These are phyloP conservation scores for Parotia lawesii DNA, from an alignment of 2,113 vertebrate genomes.

Conservation along the genomic window DNA sequence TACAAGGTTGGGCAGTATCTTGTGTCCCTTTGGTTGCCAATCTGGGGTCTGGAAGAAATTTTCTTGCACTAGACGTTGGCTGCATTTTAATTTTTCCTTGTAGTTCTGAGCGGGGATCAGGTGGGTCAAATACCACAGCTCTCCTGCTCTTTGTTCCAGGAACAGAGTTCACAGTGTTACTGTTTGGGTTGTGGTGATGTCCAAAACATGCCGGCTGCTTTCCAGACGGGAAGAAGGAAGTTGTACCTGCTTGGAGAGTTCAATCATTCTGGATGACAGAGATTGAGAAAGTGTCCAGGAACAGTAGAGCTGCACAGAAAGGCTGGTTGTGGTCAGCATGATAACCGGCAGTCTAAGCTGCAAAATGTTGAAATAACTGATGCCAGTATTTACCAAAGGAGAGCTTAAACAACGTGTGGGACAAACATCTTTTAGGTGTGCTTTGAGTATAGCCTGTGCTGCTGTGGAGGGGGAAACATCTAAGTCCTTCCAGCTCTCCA, in stretches of 20 bases:
- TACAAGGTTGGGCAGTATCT: background rate
- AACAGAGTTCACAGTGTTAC: background rate
- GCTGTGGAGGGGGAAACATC: background rate
- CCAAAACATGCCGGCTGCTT: background rate
- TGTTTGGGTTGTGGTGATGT: background rate
- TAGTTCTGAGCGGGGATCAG: background rate
- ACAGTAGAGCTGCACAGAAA: background rate
- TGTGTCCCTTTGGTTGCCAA: slow-evolving; percentile 27
- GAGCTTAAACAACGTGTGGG: background rate
- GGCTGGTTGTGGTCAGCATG: background rate
- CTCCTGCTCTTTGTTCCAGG: background rate
- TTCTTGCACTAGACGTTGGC: background rate
- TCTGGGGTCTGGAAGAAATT: slow-evolving; percentile 45
- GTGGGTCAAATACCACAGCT: slow-evolving; percentile 1
- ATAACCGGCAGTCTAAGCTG: background rate
- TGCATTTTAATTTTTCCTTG: background rate
- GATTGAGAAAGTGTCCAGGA: background rate
- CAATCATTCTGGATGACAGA: background rate
- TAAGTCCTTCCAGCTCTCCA: background rate
- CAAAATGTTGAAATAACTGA: background rate
- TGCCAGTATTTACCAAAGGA: background rate
- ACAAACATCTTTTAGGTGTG: background rate
- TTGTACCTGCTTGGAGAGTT: background rate
- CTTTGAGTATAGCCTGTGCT: background rate
- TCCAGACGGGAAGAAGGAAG: background rate